These are phyloP conservation scores for Drosophila atripex DNA, from an alignment of 2,888 invertebrate genomes.

Conservation along the genomic window DNA sequence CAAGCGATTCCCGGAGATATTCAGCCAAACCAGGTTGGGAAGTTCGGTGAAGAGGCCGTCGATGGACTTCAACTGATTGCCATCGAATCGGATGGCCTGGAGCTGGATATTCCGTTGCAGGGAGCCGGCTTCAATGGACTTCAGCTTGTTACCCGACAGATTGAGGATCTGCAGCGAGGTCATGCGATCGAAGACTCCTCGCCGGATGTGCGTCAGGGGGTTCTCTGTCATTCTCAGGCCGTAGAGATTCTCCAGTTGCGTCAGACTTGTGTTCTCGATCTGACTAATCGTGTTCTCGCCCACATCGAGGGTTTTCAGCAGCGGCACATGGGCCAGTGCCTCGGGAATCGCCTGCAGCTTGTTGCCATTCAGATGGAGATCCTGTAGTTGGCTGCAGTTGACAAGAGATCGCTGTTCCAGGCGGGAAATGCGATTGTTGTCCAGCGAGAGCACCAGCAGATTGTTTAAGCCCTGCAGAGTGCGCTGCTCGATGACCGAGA, in stretches of 20 bases:
- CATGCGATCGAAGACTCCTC: slow-evolving; percentile 90
- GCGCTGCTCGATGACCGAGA: slow-evolving; percentile 92
- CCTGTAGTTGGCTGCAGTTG: slow-evolving; percentile 94
- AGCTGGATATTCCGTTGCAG: slow-evolving; percentile 91
- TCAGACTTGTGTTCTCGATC: slow-evolving; percentile 92
- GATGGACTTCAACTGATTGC: slow-evolving; percentile 92
- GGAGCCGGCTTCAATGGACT: slow-evolving; percentile 90
- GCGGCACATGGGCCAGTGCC: slow-evolving; percentile 92
- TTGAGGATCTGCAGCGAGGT: slow-evolving; percentile 93
- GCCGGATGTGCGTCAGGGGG: slow-evolving; percentile 91
- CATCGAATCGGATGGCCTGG: slow-evolving; percentile 94
- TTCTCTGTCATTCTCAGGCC: slow-evolving; percentile 95
- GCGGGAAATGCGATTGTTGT: slow-evolving; percentile 92
- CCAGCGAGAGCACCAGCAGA: slow-evolving; percentile 91
- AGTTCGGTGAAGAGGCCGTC: slow-evolving; percentile 93
- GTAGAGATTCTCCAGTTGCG: slow-evolving; percentile 93
- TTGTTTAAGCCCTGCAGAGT: slow-evolving; percentile 94
- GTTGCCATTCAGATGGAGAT: slow-evolving; percentile 95
- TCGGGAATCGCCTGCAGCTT: slow-evolving; percentile 91
- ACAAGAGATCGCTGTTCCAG: slow-evolving; percentile 93
- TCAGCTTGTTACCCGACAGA: slow-evolving; percentile 93
- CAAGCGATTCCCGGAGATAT: slow-evolving; percentile 95
- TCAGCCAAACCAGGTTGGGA: slow-evolving; percentile 93
- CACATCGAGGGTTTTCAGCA: slow-evolving; percentile 94
- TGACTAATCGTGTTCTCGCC: slow-evolving; percentile 94